Evolutionary conservation across 2,888 invertebrate species (phyloP).

Genomic region (Caenorhabditis japonica): DNA sequence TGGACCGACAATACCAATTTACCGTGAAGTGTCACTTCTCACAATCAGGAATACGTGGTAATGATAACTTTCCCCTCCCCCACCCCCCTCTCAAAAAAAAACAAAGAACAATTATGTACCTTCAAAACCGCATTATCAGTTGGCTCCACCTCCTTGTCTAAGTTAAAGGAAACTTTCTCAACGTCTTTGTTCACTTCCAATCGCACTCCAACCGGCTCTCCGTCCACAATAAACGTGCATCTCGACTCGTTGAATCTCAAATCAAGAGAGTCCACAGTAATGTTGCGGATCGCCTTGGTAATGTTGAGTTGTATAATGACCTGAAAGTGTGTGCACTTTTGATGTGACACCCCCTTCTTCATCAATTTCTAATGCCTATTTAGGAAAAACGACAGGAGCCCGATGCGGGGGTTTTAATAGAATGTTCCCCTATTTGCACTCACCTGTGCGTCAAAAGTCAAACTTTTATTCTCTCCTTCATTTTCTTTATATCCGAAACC

Average conservation of each 20-base stretch:
- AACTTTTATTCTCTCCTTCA: conserved; percentile 52
- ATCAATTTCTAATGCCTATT: neutral
- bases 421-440: conserved; percentile 52
- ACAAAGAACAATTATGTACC: no score
- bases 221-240: conserved; percentile 10
- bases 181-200: conserved; percentile 20
- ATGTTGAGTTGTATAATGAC: conserved; percentile 65
- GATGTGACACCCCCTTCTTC: neutral
- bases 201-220: conserved; percentile 8
- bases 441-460: conserved; percentile 72
- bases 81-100: no score
- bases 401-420: no score
- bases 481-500: conserved; percentile 66
- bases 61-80: no score
- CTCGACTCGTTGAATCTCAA: conserved; percentile 52
- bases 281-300: conserved; percentile 54
- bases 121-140: conserved; percentile 59
- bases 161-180: conserved; percentile 67
- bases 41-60: no score
- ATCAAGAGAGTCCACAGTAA: conserved; percentile 66
- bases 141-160: conserved; percentile 57
- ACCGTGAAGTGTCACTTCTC: no score
- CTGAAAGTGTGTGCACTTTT: conserved; percentile 26
- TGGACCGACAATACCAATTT: no score
- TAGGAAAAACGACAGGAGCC: conserved; percentile 57